Percentiles rank a stretch among this genome's conserved stretches.
Conservation (phyloP, 2,888 invertebrate genomes). For the Buathra laborator region DNA sequence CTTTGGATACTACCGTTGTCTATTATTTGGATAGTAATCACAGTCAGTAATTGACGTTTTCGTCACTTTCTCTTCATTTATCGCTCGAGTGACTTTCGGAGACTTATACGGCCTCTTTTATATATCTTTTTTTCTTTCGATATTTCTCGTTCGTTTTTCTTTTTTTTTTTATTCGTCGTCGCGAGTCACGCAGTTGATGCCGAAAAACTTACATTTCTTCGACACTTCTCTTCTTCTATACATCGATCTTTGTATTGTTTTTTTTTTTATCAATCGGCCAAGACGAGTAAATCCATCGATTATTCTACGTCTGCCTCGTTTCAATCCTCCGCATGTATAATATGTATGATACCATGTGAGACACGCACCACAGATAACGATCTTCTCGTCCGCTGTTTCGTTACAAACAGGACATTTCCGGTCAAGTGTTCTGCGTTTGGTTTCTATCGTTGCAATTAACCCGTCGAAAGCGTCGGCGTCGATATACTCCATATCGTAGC, state of each 20-base stretch:
- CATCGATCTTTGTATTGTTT: not conserved
- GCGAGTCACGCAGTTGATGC: not conserved
- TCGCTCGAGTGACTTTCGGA: not conserved
- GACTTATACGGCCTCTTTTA: not conserved
- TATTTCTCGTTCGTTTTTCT: not conserved
- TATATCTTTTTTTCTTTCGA: not conserved
- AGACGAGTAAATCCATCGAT: not conserved
- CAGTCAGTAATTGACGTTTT: too few relatives aligned
- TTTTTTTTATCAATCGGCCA: not conserved
- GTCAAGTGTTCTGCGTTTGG: not conserved
- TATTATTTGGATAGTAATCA: not conserved
- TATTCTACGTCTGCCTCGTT: not conserved
- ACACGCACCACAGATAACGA: not conserved
- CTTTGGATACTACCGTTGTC: slow-evolving; percentile 4
- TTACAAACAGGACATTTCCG: not conserved
- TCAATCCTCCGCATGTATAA: not conserved
- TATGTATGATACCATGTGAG: slow-evolving; percentile 4
- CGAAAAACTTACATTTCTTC: not conserved
- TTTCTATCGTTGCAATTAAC: not conserved
- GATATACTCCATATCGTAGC: not conserved
- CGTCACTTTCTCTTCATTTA: not conserved
- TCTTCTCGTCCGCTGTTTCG: not conserved
- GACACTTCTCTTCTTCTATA: not conserved
- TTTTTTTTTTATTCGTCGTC: not conserved
- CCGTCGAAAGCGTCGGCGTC: not conserved